phyloP scores from a whole-genome alignment of 2,113 vertebrate species.

The Galeopterus variegatus region DNA sequence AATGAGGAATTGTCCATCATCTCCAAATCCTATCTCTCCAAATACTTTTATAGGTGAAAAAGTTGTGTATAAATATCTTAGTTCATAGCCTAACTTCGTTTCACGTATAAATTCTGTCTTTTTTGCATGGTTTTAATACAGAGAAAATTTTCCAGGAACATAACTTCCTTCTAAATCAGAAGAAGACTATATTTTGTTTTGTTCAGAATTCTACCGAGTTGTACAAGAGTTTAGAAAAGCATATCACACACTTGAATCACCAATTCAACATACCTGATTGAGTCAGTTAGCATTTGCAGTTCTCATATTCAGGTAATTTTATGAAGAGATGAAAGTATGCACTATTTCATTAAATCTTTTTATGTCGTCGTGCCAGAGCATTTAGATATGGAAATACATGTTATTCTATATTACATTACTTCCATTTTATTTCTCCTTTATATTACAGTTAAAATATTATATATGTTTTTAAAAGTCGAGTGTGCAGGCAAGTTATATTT shows the following conservation, averaged over 20 bases:
- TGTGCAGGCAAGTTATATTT: not conserved
- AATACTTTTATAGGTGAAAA: constrained; percentile 4
- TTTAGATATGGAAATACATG: not conserved
- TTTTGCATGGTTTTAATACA: constrained; percentile 24
- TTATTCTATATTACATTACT: not conserved
- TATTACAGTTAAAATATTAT: constrained; percentile 17
- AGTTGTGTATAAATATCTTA: not conserved
- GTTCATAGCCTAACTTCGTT: not conserved
- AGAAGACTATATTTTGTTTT: constrained; percentile 42
- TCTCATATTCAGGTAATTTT: not conserved
- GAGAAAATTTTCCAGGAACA: not conserved
- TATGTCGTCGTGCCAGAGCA: not conserved
- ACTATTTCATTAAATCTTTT: constrained; percentile 18
- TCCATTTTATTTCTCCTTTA: constrained; percentile 50
- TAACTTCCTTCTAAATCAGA: constrained; percentile 33
- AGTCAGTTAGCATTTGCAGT: not conserved
- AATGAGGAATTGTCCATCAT: not conserved
- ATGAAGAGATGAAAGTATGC: not conserved
- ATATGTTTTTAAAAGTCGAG: not conserved
- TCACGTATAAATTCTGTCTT: constrained; percentile 5
- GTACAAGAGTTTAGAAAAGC: constrained; percentile 16
- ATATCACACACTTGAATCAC: not conserved
- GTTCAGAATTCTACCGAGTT: not conserved
- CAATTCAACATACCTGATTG: not conserved
- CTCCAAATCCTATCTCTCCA: not conserved